These are phyloP conservation scores for Falco concolor DNA, from an alignment of 2,797 vertebrate genomes.

Conservation along the genomic window DNA sequence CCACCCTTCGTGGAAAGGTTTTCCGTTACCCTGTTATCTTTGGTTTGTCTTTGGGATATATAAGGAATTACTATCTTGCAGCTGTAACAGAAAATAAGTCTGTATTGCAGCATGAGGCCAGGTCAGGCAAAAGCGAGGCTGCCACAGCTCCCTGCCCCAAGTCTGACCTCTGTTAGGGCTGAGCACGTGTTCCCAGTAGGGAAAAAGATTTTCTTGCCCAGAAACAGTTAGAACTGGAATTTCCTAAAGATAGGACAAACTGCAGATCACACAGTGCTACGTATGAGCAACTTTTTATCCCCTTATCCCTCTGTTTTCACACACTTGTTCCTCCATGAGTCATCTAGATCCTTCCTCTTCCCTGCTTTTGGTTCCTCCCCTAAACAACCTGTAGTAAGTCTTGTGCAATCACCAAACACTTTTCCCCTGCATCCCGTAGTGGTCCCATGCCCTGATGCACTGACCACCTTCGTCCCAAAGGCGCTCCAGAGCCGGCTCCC, in stretches of 20 bases:
- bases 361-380: neutral
- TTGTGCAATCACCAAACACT: neutral
- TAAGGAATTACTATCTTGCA: neutral
- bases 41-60: neutral
- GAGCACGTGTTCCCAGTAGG: neutral
- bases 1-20: neutral
- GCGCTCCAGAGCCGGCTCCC: neutral
- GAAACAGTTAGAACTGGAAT: neutral
- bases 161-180: neutral
- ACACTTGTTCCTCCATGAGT: neutral
- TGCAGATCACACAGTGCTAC: neutral
- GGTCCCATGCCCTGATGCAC: rapidly evolving
- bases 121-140: neutral
- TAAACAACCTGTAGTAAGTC: neutral
- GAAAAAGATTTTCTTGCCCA: neutral
- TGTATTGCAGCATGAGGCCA: neutral
- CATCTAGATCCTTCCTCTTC: neutral
- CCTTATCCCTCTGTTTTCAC: neutral
- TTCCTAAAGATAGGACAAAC: neutral
- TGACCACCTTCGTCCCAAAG: neutral
- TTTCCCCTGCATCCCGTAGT: neutral
- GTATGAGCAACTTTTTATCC: neutral
- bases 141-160: neutral
- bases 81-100: neutral
- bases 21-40: neutral